These are phyloP conservation scores for Montipora efflorescens DNA, from an alignment of 64 coral and sea anemone genomes.

Conservation along the genomic window DNA sequence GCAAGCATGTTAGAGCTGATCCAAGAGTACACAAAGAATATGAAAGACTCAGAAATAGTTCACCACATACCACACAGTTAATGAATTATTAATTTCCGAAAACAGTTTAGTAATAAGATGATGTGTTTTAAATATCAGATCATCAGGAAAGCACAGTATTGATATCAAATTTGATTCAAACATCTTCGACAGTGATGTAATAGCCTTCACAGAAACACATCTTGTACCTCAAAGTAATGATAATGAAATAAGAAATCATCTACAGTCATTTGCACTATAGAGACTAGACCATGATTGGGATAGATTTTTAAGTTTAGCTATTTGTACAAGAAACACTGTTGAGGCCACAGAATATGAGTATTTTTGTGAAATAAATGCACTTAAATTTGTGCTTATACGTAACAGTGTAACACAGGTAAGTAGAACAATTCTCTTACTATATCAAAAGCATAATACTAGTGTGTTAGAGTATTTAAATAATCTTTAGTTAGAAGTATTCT, in stretches of 20 bases:
- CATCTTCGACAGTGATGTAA: neutral
- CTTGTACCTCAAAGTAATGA: neutral
- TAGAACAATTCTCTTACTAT: conserved; percentile 10
- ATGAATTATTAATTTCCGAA: neutral
- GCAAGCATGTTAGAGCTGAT: no score
- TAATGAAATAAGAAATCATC: neutral
- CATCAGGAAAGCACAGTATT: conserved; percentile 28
- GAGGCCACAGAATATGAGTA: conserved; percentile 49
- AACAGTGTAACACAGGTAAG: neutral
- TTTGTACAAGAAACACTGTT: conserved; percentile 11
- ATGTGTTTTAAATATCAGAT: neutral
- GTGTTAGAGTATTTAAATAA: neutral
- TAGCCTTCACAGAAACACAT: conserved; percentile 1
- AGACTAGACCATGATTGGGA: neutral
- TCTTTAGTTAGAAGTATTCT: neutral
- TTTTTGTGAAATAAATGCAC: neutral
- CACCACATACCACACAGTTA: no score
- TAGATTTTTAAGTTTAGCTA: neutral
- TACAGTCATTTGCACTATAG: neutral
- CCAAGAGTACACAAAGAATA: no score
- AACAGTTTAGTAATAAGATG: neutral
- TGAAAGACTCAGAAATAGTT: no score
- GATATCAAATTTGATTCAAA: conserved; percentile 7
- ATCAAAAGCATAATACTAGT: conserved; percentile 14
- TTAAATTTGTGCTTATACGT: neutral